Conservation (phyloP, 2,113 vertebrate species). For the Xerus inauris region DNA sequence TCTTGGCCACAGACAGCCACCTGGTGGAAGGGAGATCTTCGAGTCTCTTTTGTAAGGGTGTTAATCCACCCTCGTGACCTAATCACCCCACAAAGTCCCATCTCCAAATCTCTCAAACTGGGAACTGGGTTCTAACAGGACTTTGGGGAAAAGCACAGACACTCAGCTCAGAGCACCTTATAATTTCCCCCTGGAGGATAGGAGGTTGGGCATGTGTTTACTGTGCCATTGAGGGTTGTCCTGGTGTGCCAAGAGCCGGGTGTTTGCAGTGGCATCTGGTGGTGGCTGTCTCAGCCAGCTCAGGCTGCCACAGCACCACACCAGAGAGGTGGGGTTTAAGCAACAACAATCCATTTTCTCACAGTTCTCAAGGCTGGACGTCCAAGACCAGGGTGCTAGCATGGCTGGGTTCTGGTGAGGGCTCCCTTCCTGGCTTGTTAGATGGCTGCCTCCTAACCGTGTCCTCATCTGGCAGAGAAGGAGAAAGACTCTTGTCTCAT, state of each 20-base stretch:
- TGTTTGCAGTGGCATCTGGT: neutral
- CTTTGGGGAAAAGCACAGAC: rapidly evolving
- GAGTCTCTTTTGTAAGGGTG: neutral
- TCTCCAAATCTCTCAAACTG: neutral
- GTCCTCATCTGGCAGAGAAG: neutral
- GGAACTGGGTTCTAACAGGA: neutral
- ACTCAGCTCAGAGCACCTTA: neutral
- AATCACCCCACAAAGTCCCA: too few species aligned
- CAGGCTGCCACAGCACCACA: neutral
- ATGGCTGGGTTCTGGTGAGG: too few species aligned
- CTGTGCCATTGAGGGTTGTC: neutral
- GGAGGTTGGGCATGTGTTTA: neutral
- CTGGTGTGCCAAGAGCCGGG: too few species aligned
- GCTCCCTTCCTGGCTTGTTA: neutral
- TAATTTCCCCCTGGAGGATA: neutral
- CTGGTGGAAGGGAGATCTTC: neutral
- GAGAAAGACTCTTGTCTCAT: too few species aligned
- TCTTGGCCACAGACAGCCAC: too few species aligned
- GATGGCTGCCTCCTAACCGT: neutral
- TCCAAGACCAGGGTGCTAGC: neutral
- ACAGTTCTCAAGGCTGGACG: neutral
- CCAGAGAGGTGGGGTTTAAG: too few species aligned
- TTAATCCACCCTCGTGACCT: neutral
- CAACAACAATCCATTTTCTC: neutral
- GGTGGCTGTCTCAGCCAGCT: neutral